Evolutionary conservation across 2,888 invertebrate genomes (phyloP).

Genomic region (Terebella lapidaria): DNA sequence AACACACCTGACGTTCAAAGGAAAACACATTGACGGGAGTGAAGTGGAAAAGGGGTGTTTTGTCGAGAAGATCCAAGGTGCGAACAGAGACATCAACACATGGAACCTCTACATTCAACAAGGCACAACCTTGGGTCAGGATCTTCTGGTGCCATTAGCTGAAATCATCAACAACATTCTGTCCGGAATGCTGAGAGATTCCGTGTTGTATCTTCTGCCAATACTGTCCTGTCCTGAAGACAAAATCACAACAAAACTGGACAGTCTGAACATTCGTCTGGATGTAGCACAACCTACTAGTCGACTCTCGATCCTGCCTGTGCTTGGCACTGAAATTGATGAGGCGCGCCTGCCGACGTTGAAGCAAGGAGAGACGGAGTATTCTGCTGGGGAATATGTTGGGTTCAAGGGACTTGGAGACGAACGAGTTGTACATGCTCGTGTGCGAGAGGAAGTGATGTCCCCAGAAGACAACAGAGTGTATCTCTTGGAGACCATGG

Average conservation of each 20-base stretch:
- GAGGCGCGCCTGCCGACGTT: conserved; percentile 7
- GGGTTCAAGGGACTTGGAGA: conserved; percentile 8
- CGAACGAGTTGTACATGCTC: conserved; percentile 5
- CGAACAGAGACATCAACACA: not conserved
- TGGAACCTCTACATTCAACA: conserved; percentile 21
- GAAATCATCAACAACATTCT: conserved; percentile 23
- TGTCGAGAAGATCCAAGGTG: conserved; percentile 12
- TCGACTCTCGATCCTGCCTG: conserved; percentile 11
- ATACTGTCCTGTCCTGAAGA: conserved; percentile 17
- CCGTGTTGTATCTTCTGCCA: conserved; percentile 23
- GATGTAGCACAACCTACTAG: conserved; percentile 10
- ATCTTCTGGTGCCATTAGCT: conserved; percentile 22
- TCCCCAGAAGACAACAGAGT: conserved; percentile 1
- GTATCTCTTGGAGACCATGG: conserved; percentile 7
- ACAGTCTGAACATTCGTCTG: conserved; percentile 17
- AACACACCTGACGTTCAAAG: conserved; percentile 17
- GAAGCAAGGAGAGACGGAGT: conserved; percentile 6
- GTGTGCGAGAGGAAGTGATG: conserved; percentile 10
- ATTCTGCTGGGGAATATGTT: conserved; percentile 15
- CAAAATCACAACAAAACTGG: conserved; percentile 16
- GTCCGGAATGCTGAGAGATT: conserved; percentile 19
- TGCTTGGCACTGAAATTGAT: conserved; percentile 13
- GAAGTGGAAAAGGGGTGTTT: conserved; percentile 21
- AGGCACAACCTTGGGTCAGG: conserved; percentile 14
- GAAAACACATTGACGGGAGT: conserved; percentile 17